phyloP scores from a whole-genome alignment of 2,797 vertebrate genomes.

The Gymnothorax javanicus region DNA sequence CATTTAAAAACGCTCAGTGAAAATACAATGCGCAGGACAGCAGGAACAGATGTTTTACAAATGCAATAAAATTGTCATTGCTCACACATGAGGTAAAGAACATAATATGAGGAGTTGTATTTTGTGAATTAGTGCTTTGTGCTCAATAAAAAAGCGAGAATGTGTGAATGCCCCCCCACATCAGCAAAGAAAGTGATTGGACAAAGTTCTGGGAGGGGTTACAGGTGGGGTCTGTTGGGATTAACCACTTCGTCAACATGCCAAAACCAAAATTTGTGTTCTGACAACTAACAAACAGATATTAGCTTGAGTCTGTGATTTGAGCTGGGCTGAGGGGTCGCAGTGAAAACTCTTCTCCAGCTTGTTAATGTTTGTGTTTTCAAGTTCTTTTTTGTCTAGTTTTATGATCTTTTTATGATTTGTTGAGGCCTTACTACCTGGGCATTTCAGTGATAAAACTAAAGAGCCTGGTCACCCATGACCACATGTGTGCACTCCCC shows the following conservation, averaged over 20 bases:
- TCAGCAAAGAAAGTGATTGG: not conserved
- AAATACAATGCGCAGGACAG: constrained; percentile 84
- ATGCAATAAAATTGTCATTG: constrained; percentile 90
- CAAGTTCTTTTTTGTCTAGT: not conserved
- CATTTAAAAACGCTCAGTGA: constrained; percentile 83
- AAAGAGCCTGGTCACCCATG: too few relatives aligned
- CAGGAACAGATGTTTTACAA: constrained; percentile 89
- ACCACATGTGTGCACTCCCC: too few relatives aligned
- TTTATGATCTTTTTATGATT: not conserved
- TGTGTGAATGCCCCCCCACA: constrained; percentile 1
- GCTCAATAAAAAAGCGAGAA: not conserved
- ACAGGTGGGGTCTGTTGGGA: too few relatives aligned
- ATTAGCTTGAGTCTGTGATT: not conserved
- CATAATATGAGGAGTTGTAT: constrained; percentile 58
- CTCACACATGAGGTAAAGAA: constrained; percentile 78
- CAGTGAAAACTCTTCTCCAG: not conserved
- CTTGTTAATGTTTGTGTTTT: not conserved
- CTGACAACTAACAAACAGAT: not conserved
- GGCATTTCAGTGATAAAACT: not conserved
- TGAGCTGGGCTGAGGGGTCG: not conserved
- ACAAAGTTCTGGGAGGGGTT: too few relatives aligned
- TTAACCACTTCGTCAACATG: not conserved
- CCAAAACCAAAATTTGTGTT: not conserved
- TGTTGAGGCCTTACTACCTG: not conserved
- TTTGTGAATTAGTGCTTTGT: constrained; percentile 38